Conservation (phyloP, 35 echinoderm and acorn worm genomes). For the Heliocidaris erythrogramma region DNA sequence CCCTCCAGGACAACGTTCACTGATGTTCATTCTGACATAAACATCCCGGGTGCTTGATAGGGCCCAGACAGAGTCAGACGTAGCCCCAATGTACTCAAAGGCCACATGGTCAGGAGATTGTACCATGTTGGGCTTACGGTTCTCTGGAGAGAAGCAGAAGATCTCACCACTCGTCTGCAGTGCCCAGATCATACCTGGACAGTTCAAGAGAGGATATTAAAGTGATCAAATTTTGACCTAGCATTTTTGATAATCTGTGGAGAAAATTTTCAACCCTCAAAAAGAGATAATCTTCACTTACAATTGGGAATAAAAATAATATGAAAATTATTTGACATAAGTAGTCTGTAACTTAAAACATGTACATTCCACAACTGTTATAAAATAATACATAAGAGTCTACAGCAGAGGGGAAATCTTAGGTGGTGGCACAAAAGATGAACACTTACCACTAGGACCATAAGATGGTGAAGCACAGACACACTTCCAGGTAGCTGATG, state of each 20-base stretch:
- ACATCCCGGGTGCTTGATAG: constrained; percentile 54
- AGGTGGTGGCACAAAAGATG: neutral
- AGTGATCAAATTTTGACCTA: neutral
- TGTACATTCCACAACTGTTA: too few relatives aligned
- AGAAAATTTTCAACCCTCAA: too few relatives aligned
- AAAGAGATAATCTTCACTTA: too few relatives aligned
- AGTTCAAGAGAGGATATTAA: neutral
- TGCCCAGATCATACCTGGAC: constrained; percentile 91
- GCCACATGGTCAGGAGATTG: constrained; percentile 64
- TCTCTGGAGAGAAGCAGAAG: constrained; percentile 88
- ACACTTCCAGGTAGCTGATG: constrained; percentile 75
- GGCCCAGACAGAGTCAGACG: constrained; percentile 80
- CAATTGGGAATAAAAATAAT: too few relatives aligned
- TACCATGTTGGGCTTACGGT: constrained; percentile 70
- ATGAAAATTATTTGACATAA: too few relatives aligned
- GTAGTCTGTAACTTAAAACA: too few relatives aligned
- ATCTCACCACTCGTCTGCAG: constrained; percentile 86
- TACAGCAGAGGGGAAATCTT: neutral
- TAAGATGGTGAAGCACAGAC: constrained; percentile 70
- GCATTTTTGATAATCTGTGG: neutral
- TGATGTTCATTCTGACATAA: constrained; percentile 73
- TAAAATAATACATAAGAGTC: neutral
- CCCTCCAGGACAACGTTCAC: constrained; percentile 68
- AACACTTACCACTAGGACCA: constrained; percentile 76
- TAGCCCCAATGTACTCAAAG: constrained; percentile 79